Percentiles rank a stretch among this genome's conserved stretches.
phyloP scores from a whole-genome alignment of 2,888 invertebrate species.

The Troides helena region DNA sequence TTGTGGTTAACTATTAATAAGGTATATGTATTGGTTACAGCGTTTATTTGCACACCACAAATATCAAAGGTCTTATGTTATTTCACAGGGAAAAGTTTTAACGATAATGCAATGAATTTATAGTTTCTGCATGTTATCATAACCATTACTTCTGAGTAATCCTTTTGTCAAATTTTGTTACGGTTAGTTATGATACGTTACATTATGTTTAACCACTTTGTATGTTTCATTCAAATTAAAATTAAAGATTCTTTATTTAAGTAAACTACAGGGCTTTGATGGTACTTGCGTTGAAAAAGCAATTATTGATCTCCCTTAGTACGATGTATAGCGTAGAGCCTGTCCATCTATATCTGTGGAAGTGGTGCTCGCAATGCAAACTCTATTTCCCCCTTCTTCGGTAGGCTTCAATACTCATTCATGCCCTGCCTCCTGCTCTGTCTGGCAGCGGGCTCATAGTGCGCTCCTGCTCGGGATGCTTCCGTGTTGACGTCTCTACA shows the following conservation, averaged over 20 bases:
- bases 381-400: constrained; percentile 76
- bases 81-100: not conserved
- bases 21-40: too few relatives aligned
- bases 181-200: too few relatives aligned
- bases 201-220: too few relatives aligned
- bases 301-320: constrained; percentile 65
- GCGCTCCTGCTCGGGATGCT: constrained; percentile 63
- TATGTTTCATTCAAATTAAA: too few relatives aligned
- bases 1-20: not conserved
- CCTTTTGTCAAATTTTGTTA: not conserved
- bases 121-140: not conserved
- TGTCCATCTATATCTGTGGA: constrained; percentile 61
- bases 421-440: constrained; percentile 73
- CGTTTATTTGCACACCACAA: not conserved
- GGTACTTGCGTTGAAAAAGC: constrained; percentile 39
- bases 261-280: not conserved
- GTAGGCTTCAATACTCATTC: constrained; percentile 79
- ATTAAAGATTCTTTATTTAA: not conserved
- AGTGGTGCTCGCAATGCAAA: constrained; percentile 74
- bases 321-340: constrained; percentile 51
- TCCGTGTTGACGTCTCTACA: constrained; percentile 72
- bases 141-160: not conserved
- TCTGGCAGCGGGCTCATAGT: constrained; percentile 54
- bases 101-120: not conserved
- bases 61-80: not conserved